Conservation (phyloP, 2,113 vertebrate species). For the Pelobates fuscus region DNA sequence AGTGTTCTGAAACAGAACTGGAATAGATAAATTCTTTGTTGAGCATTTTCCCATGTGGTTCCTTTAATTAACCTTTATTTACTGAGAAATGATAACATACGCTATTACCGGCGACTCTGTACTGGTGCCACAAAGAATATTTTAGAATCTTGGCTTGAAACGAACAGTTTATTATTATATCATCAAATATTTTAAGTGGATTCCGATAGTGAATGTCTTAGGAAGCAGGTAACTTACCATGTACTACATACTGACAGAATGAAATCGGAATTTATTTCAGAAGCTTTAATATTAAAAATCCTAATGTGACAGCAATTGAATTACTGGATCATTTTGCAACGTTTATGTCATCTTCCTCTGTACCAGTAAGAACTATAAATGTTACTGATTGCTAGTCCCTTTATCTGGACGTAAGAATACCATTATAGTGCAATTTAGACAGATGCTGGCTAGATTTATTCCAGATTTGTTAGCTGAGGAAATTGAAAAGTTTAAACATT, state of each 20-base stretch:
- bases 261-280: constrained; percentile 65
- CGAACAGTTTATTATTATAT: constrained; percentile 70
- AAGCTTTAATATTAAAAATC: constrained; percentile 59
- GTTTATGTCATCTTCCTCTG: constrained; percentile 42
- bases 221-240: constrained; percentile 67
- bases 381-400: constrained; percentile 52
- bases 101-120: constrained; percentile 62
- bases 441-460: constrained; percentile 48
- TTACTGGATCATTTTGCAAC: constrained; percentile 52
- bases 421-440: constrained; percentile 29
- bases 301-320: constrained; percentile 59
- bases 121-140: constrained; percentile 53
- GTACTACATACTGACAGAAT: constrained; percentile 68
- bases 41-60: too few relatives aligned
- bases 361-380: constrained; percentile 53
- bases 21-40: too few relatives aligned
- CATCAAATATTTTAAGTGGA: constrained; percentile 70
- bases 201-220: constrained; percentile 63
- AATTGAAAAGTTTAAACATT: constrained; percentile 44
- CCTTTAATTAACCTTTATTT: constrained; percentile 71
- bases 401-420: constrained; percentile 51
- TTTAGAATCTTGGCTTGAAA: constrained; percentile 63
- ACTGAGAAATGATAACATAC: constrained; percentile 59
- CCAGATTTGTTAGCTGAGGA: constrained; percentile 42
- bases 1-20: too few relatives aligned